A percentile compares a stretch with the other conserved stretches of the same genome.
Conservation (phyloP, 2,888 invertebrate species). For the Tinea pellionella region DNA sequence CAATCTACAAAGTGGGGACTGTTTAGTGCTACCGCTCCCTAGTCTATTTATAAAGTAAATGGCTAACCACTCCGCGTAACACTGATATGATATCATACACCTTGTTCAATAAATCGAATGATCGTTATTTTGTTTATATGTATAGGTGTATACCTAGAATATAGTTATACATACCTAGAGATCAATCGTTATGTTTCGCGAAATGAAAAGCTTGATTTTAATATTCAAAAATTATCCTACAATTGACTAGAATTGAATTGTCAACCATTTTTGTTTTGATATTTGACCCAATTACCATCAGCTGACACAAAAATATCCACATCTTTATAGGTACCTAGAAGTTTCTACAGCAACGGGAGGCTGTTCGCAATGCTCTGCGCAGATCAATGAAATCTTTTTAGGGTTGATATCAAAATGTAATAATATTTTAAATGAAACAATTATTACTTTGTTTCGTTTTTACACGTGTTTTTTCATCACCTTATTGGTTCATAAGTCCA, state of each 20-base stretch:
- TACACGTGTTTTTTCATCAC: too few relatives aligned
- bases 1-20: conserved; percentile 24
- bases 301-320: background rate
- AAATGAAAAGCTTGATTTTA: too few relatives aligned
- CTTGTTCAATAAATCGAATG: background rate
- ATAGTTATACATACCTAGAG: too few relatives aligned
- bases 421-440: background rate
- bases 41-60: conserved; percentile 62
- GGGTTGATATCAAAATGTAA: conserved; percentile 33
- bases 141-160: background rate
- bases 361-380: conserved; percentile 43
- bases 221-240: too few relatives aligned
- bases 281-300: background rate
- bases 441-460: too few relatives aligned
- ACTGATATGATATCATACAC: conserved; percentile 41
- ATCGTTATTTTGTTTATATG: background rate
- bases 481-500: too few relatives aligned
- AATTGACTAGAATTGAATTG: too few relatives aligned
- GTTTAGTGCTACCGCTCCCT: conserved; percentile 55
- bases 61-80: conserved; percentile 44
- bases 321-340: background rate
- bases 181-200: too few relatives aligned
- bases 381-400: conserved; percentile 54
- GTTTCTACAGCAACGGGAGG: conserved; percentile 30
- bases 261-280: background rate